phyloP scores from a whole-genome alignment of 2,113 vertebrate species.

The Coracopsis vasa region DNA sequence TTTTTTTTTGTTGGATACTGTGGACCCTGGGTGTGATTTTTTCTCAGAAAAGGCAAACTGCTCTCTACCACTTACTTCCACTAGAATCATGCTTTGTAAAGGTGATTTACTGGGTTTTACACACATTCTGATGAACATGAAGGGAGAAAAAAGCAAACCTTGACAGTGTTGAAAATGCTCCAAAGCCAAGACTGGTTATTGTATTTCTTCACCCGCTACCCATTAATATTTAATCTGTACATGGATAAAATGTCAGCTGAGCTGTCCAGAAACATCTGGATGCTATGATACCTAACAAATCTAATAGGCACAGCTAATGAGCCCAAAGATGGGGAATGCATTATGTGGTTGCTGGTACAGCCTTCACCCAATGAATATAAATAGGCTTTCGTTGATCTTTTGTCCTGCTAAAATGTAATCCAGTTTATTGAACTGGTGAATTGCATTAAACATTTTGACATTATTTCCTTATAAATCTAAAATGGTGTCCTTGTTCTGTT shows the following conservation, averaged over 20 bases:
- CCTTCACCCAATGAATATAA: conserved; percentile 76
- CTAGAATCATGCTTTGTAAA: neutral
- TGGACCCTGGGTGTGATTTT: neutral
- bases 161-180: neutral
- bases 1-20: neutral
- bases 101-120: neutral
- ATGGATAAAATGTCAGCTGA: conserved; percentile 54
- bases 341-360: conserved; percentile 68
- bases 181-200: neutral
- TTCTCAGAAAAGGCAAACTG: neutral
- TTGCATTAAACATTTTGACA: conserved; percentile 76
- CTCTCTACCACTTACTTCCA: neutral
- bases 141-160: neutral
- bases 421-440: conserved; percentile 77
- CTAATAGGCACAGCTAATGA: conserved; percentile 73
- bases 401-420: conserved; percentile 75
- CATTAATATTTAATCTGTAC: conserved; percentile 62
- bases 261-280: conserved; percentile 73
- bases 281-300: conserved; percentile 67
- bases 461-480: conserved; percentile 75
- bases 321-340: conserved; percentile 60
- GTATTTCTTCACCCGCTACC: conserved; percentile 25
- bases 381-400: conserved; percentile 74
- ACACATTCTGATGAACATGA: neutral
- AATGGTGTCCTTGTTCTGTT: conserved; percentile 67